Evolutionary conservation across 2,113 vertebrate species (phyloP).

Genomic region (Noctilio leporinus): DNA sequence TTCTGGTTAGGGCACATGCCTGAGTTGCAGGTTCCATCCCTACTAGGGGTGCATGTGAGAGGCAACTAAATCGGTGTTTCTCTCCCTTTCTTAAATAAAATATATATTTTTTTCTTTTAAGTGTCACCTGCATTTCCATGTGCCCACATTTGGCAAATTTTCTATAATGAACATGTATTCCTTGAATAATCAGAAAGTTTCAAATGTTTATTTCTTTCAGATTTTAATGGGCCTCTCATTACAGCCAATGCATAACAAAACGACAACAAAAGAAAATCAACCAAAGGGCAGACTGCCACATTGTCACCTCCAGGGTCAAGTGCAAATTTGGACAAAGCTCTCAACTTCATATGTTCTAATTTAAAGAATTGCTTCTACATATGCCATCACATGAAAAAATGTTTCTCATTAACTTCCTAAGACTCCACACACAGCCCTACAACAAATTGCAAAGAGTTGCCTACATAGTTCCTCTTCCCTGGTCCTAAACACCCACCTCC

Average conservation of each 20-base stretch:
- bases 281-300: not conserved
- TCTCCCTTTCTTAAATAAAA: not conserved
- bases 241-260: not conserved
- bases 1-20: not conserved
- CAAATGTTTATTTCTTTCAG: constrained; percentile 19
- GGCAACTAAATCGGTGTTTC: not conserved
- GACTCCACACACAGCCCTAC: not conserved
- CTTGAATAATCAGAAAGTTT: constrained; percentile 32
- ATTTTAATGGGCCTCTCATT: not conserved
- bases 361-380: constrained; percentile 33
- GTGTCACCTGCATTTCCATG: not conserved
- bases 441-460: not conserved
- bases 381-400: not conserved
- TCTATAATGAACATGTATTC: not conserved
- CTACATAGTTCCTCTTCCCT: not conserved
- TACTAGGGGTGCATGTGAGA: not conserved
- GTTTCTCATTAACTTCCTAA: not conserved
- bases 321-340: constrained; percentile 17
- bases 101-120: not conserved
- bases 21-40: not conserved
- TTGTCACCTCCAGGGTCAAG: constrained; percentile 6
- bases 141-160: not conserved
- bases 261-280: constrained; percentile 37
- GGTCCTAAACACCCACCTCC: not conserved
- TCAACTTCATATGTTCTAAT: constrained; percentile 6